phyloP scores from a whole-genome alignment of 2,888 invertebrate species.

The Melitaea athalia region DNA sequence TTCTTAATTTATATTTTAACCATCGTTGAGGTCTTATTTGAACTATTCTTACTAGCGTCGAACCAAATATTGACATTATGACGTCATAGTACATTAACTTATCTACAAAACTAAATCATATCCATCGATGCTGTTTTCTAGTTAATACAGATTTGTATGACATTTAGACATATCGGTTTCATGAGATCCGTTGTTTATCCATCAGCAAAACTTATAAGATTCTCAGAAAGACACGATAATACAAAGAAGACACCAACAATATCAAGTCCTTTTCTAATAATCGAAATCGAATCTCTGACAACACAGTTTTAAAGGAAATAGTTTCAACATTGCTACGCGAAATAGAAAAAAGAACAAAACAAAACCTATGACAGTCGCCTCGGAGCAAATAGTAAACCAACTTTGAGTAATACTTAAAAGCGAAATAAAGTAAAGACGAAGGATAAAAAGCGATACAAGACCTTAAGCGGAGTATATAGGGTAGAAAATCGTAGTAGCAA shows the following conservation, averaged over 20 bases:
- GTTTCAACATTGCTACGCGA: conserved; percentile 79
- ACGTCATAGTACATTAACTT: no score
- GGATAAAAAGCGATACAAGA: conserved; percentile 32
- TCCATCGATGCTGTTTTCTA: no score
- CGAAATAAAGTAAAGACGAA: conserved; percentile 44
- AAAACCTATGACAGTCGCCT: conserved; percentile 10
- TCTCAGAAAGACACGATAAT: not conserved
- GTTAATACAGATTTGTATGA: no score
- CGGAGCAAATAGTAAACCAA: conserved; percentile 51
- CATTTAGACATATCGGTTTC: no score
- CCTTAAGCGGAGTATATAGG: conserved; percentile 39
- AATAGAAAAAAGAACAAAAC: conserved; percentile 35
- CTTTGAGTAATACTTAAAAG: conserved; percentile 70
- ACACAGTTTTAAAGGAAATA: conserved; percentile 54
- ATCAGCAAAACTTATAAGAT: not conserved
- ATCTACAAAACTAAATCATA: no score
- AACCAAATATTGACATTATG: not conserved
- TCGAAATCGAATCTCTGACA: conserved; percentile 56
- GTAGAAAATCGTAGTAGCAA: conserved; percentile 62
- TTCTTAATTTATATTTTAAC: conserved; percentile 9
- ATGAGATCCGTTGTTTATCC: no score
- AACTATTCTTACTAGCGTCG: not conserved
- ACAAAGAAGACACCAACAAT: conserved; percentile 35
- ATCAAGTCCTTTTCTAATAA: conserved; percentile 13
- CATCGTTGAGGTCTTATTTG: conserved; percentile 36